A percentile compares a stretch with the other conserved stretches of the same genome.
phyloP scores from a whole-genome alignment of 2,888 invertebrate genomes.

The Pardosa pseudoannulata region DNA sequence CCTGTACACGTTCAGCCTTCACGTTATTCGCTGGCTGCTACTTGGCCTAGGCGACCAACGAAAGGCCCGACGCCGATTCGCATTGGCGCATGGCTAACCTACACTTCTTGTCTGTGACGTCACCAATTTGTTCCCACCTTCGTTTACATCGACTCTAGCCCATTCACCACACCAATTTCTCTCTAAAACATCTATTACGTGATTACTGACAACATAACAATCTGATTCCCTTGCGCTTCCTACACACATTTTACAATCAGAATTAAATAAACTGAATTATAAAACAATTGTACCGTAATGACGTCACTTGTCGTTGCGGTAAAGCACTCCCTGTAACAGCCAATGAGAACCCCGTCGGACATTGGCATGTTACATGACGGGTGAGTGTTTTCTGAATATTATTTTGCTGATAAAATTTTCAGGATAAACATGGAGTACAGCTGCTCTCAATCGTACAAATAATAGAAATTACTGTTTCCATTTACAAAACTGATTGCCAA shows the following conservation, averaged over 20 bases:
- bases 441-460: slow-evolving; percentile 71
- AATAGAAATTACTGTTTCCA: slow-evolving; percentile 69
- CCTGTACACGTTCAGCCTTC: slow-evolving; percentile 70
- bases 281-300: slow-evolving; percentile 70
- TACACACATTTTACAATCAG: slow-evolving; percentile 32
- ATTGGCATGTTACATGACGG: slow-evolving; percentile 79
- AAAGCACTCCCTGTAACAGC: slow-evolving; percentile 76
- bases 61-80: slow-evolving; percentile 61
- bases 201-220: slow-evolving; percentile 52
- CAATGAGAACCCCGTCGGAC: slow-evolving; percentile 78
- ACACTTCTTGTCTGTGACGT: slow-evolving; percentile 64
- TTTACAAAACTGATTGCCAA: slow-evolving; percentile 51
- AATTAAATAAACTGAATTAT: slow-evolving; percentile 66
- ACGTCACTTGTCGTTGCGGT: slow-evolving; percentile 77
- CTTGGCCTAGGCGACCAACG: slow-evolving; percentile 63
- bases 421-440: slow-evolving; percentile 76
- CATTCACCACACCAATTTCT: slow-evolving; percentile 63
- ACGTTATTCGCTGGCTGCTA: slow-evolving; percentile 72
- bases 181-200: slow-evolving; percentile 60
- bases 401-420: slow-evolving; percentile 80
- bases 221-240: slow-evolving; percentile 16
- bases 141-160: slow-evolving; percentile 64
- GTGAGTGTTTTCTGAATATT: slow-evolving; percentile 80
- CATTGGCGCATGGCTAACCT: slow-evolving; percentile 72
- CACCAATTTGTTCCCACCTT: slow-evolving; percentile 70